Evolutionary conservation across 2,888 invertebrate genomes (phyloP).

Genomic region (Athalia rosae): DNA sequence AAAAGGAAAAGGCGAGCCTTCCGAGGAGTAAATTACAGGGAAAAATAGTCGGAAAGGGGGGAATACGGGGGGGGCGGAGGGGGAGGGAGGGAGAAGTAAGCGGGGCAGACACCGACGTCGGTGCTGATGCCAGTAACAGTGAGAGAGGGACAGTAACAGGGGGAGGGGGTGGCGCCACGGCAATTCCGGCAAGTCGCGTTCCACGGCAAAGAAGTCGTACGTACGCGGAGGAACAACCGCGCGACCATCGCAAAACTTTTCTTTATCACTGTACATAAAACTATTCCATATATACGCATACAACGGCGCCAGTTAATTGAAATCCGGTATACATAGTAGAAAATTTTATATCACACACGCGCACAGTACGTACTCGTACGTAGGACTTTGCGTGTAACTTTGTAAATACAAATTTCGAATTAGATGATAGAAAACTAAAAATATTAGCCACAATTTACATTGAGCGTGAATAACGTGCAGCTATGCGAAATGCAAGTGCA

Average conservation of each 20-base stretch:
- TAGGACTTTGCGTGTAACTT: too few relatives aligned
- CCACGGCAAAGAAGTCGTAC: slow-evolving; percentile 53
- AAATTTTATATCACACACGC: too few relatives aligned
- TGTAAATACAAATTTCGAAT: too few relatives aligned
- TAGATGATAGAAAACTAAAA: too few relatives aligned
- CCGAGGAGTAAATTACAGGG: slow-evolving; percentile 68
- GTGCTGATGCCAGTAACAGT: too few relatives aligned
- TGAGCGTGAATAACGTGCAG: slow-evolving; percentile 74
- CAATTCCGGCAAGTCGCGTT: slow-evolving; percentile 70
- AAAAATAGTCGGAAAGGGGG: slow-evolving; percentile 57
- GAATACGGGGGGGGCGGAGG: slow-evolving; percentile 50
- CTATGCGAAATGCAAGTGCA: slow-evolving; percentile 73
- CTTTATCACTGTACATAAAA: too few relatives aligned
- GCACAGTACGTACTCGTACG: too few relatives aligned
- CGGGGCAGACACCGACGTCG: slow-evolving; percentile 51
- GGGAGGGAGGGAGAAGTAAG: slow-evolving; percentile 52
- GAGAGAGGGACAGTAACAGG: slow-evolving; percentile 58
- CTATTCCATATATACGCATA: too few relatives aligned
- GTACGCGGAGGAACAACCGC: slow-evolving; percentile 1
- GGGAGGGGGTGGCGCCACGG: slow-evolving; percentile 71
- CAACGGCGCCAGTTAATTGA: too few relatives aligned
- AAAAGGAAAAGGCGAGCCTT: slow-evolving; percentile 60
- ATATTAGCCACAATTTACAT: slow-evolving; percentile 56
- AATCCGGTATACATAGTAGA: too few relatives aligned
- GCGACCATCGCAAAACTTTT: too few relatives aligned